Evolutionary conservation across 2,888 invertebrate species (phyloP).

Genomic region (Caenorhabditis drosophilae): DNA sequence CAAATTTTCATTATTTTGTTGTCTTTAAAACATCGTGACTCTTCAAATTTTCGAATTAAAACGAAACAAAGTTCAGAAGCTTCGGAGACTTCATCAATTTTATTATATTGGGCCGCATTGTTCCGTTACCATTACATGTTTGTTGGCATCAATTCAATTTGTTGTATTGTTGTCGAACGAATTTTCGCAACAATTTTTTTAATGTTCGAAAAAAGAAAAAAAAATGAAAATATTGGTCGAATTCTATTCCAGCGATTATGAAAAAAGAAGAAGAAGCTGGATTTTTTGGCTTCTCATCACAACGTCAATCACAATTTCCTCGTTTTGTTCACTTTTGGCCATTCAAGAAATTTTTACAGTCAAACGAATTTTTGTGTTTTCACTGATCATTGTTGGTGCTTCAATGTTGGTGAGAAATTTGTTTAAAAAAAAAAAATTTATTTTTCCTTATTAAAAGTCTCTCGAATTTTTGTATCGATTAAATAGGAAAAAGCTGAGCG

Average conservation of each 20-base stretch:
- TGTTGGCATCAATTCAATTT: constrained; percentile 13
- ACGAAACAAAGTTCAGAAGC: background rate
- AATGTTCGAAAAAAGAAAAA: no score
- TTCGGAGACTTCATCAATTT: background rate
- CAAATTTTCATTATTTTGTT: background rate
- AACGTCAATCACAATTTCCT: constrained; percentile 3
- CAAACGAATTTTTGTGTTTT: constrained; percentile 12
- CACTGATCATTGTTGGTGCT: constrained; percentile 3
- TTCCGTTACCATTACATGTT: constrained; percentile 31
- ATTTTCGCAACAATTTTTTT: constrained; percentile 21
- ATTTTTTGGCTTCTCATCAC: constrained; percentile 1
- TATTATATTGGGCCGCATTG: constrained; percentile 22
- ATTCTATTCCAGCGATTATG: constrained; percentile 20
- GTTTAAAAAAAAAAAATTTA: background rate
- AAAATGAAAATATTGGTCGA: no score
- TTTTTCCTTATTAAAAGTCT: no score
- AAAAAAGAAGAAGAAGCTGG: constrained; percentile 13
- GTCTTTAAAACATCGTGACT: background rate
- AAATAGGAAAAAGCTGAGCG: constrained; percentile 6
- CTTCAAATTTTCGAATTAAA: background rate
- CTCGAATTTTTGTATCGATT: constrained; percentile 12
- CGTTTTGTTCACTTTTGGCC: constrained; percentile 12
- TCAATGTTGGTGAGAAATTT: constrained; percentile 7
- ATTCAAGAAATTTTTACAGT: constrained; percentile 9
- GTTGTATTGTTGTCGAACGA: constrained; percentile 12